These are phyloP conservation scores for Agelaius phoeniceus DNA, from an alignment of 2,113 vertebrate species.

Conservation along the genomic window DNA sequence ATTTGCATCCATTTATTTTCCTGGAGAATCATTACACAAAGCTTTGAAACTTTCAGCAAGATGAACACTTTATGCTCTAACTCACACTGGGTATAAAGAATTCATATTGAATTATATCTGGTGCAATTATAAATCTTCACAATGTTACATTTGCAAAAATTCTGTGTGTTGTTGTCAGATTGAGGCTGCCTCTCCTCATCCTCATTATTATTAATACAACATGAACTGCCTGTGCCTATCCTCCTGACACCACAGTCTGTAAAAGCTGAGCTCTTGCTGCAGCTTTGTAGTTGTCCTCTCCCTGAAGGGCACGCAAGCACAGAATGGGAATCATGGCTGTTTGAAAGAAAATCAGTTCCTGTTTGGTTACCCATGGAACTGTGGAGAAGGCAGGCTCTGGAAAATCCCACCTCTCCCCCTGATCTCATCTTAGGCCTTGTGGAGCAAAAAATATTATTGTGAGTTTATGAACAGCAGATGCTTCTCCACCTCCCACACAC, in stretches of 20 bases:
- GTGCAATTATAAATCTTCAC: background rate
- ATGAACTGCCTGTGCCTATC: background rate
- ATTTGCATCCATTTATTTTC: background rate
- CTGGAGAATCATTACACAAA: background rate
- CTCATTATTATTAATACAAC: background rate
- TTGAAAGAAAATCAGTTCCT: conserved; percentile 1
- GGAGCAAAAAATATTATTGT: background rate
- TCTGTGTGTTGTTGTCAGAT: background rate
- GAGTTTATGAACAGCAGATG: background rate
- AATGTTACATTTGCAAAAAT: background rate
- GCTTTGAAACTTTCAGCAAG: background rate
- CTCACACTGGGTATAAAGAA: background rate
- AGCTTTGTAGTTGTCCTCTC: conserved; percentile 19
- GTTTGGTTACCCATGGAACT: background rate
- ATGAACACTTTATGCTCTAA: background rate
- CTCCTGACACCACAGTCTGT: background rate
- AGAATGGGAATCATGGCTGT: background rate
- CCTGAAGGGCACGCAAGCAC: background rate
- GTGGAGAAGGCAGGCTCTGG: background rate
- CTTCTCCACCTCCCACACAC: background rate
- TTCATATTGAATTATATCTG: background rate
- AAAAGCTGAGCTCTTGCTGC: background rate
- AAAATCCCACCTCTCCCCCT: background rate
- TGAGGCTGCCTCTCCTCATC: background rate
- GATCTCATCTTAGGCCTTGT: background rate